Percentiles rank a stretch among this genome's conserved stretches.
Evolutionary conservation across 37 sponge, comb jelly and placozoan genomes (phyloP).

Genomic region (Eunapius fragilis): DNA sequence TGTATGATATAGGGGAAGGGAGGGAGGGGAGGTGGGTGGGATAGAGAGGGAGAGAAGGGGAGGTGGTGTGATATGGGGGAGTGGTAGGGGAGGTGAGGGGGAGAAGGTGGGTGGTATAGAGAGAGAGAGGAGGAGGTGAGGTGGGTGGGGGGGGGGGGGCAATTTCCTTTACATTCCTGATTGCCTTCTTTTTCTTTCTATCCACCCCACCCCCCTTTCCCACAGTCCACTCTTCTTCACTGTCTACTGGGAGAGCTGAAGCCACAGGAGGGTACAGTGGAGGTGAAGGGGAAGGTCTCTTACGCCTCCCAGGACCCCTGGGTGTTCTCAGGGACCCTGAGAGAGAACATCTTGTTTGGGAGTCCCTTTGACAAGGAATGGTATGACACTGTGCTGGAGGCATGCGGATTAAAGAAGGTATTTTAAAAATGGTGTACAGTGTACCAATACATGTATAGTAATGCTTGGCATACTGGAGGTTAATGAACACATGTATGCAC

Average conservation of each 20-base stretch:
- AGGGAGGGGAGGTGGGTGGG: neutral
- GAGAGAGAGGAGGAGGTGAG: no score
- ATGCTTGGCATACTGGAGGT: neutral
- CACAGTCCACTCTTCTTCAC: conserved; percentile 69
- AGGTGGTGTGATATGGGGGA: no score
- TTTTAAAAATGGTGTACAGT: neutral
- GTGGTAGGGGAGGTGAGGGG: no score
- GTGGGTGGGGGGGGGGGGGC: no score
- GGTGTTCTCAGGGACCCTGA: conserved; percentile 76
- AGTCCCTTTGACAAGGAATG: conserved; percentile 29
- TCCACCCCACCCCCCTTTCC: neutral
- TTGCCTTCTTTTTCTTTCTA: no score
- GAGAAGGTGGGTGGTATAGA: no score
- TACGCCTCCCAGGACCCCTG: conserved; percentile 79
- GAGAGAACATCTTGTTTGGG: conserved; percentile 81
- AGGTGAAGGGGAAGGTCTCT: conserved; percentile 46
- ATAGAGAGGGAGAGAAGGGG: no score
- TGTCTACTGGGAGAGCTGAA: conserved; percentile 55
- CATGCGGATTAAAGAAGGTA: conserved; percentile 72
- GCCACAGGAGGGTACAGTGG: conserved; percentile 37
- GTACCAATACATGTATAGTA: neutral
- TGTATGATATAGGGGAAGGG: neutral
- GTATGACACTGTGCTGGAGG: conserved; percentile 50
- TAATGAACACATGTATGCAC: neutral
- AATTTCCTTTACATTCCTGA: no score